Conservation (phyloP, 2,888 invertebrate genomes). For the Neoscelio sp. region DNA sequence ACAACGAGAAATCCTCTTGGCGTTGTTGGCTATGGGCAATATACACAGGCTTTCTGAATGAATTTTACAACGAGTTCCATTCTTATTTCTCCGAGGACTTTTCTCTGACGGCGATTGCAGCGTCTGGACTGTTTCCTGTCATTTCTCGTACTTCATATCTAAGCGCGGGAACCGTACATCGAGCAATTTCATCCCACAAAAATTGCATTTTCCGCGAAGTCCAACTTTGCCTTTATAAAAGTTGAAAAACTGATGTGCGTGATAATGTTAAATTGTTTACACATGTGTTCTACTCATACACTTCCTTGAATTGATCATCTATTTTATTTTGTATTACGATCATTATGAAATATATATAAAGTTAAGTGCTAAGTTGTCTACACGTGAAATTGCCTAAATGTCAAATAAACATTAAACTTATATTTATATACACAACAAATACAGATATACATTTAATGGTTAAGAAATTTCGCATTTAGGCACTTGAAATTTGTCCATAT, state of each 20-base stretch:
- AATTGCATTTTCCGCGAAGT: slow-evolving; percentile 72
- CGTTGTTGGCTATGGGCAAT: slow-evolving; percentile 18
- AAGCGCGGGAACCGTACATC: slow-evolving; percentile 44
- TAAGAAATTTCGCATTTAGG: too few species aligned
- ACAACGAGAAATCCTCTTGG: slow-evolving; percentile 40
- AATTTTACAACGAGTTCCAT: slow-evolving; percentile 72
- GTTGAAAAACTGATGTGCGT: slow-evolving; percentile 52
- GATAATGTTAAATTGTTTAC: slow-evolving; percentile 53
- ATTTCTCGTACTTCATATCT: slow-evolving; percentile 40
- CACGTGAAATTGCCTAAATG: too few species aligned
- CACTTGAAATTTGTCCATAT: too few species aligned
- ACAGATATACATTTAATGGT: too few species aligned
- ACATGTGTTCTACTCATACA: slow-evolving; percentile 37
- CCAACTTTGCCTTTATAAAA: slow-evolving; percentile 46
- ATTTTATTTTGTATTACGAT: too few species aligned
- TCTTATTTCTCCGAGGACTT: slow-evolving; percentile 75
- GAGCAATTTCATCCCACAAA: slow-evolving; percentile 74
- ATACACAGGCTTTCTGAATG: slow-evolving; percentile 62
- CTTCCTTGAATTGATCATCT: slow-evolving; percentile 24
- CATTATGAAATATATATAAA: too few species aligned
- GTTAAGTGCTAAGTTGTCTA: too few species aligned
- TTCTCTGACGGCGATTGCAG: slow-evolving; percentile 63
- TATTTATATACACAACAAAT: too few species aligned
- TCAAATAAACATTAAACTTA: too few species aligned
- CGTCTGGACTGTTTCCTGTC: slow-evolving; percentile 39